Evolutionary conservation across 2,888 invertebrate species (phyloP).

Genomic region (Trissolcus japonicus): DNA sequence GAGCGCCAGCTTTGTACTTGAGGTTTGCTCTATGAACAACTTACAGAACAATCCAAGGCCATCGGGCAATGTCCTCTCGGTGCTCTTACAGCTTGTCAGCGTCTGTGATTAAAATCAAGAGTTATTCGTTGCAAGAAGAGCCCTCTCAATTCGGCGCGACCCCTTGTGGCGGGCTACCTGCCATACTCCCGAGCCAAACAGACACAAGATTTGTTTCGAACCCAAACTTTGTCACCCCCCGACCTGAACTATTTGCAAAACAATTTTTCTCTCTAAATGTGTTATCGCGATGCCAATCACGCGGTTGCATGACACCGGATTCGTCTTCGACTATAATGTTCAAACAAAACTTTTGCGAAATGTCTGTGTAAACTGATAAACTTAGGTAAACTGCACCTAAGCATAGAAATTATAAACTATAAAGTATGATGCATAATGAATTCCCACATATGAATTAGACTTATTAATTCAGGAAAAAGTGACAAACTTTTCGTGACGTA

Average conservation of each 20-base stretch:
- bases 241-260: slow-evolving; percentile 16
- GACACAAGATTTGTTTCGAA: slow-evolving; percentile 1
- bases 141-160: slow-evolving; percentile 11
- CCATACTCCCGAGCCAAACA: slow-evolving; percentile 13
- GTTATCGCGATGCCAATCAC: slow-evolving; percentile 34
- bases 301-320: slow-evolving; percentile 2
- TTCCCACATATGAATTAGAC: too few relatives aligned
- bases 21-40: slow-evolving; percentile 64
- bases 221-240: too few relatives aligned
- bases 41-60: slow-evolving; percentile 64
- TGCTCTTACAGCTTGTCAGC: slow-evolving; percentile 28
- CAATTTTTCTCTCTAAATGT: slow-evolving; percentile 17
- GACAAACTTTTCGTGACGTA: too few relatives aligned
- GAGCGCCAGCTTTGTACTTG: slow-evolving; percentile 63
- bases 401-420: background rate
- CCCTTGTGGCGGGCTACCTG: slow-evolving; percentile 22
- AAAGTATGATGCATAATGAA: too few relatives aligned
- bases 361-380: too few relatives aligned
- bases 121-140: slow-evolving; percentile 28
- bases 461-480: too few relatives aligned
- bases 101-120: slow-evolving; percentile 47
- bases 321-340: too few relatives aligned
- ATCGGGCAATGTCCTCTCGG: slow-evolving; percentile 47
- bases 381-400: too few relatives aligned
- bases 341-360: too few relatives aligned